A percentile compares a stretch with the other conserved stretches of the same genome.
Conservation (phyloP, 2,888 invertebrate genomes). For the Notodonta ziczac region DNA sequence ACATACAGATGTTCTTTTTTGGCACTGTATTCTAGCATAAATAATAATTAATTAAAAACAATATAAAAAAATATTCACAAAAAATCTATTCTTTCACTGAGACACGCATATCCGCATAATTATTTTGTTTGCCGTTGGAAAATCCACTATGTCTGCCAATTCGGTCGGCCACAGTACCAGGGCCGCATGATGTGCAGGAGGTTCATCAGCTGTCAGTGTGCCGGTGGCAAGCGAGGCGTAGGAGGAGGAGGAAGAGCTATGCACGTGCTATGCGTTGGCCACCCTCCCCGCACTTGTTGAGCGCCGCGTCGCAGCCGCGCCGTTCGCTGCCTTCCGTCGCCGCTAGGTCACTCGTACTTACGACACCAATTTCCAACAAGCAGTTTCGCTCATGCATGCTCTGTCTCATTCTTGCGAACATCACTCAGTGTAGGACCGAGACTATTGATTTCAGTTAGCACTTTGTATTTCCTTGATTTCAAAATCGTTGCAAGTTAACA, state of each 20-base stretch:
- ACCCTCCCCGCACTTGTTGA: slow-evolving; percentile 78
- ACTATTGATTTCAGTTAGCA: slow-evolving; percentile 47
- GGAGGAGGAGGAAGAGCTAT: slow-evolving; percentile 47
- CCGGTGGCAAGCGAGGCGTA: slow-evolving; percentile 40
- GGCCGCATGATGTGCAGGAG: slow-evolving; percentile 60
- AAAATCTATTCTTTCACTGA: background rate
- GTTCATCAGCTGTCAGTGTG: slow-evolving; percentile 55
- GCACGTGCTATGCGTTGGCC: slow-evolving; percentile 78
- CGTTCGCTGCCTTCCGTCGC: slow-evolving; percentile 33
- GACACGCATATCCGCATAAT: slow-evolving; percentile 35
- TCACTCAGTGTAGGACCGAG: slow-evolving; percentile 36
- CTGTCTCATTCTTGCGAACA: slow-evolving; percentile 53
- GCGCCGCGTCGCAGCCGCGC: slow-evolving; percentile 49
- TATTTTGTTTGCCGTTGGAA: slow-evolving; percentile 46
- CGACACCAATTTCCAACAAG: slow-evolving; percentile 40
- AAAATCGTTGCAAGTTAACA: slow-evolving; percentile 8
- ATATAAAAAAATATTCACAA: background rate
- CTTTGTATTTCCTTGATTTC: slow-evolving; percentile 12
- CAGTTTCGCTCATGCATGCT: slow-evolving; percentile 42
- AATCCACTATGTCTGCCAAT: slow-evolving; percentile 80
- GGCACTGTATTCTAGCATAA: background rate
- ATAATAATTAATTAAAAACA: background rate
- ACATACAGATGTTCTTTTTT: background rate
- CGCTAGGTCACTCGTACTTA: slow-evolving; percentile 51
- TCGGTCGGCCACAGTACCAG: slow-evolving; percentile 70